A percentile compares a stretch with the other conserved stretches of the same genome.
Evolutionary conservation across 2,888 invertebrate species (phyloP).

Genomic region (Oeneis ivallda): DNA sequence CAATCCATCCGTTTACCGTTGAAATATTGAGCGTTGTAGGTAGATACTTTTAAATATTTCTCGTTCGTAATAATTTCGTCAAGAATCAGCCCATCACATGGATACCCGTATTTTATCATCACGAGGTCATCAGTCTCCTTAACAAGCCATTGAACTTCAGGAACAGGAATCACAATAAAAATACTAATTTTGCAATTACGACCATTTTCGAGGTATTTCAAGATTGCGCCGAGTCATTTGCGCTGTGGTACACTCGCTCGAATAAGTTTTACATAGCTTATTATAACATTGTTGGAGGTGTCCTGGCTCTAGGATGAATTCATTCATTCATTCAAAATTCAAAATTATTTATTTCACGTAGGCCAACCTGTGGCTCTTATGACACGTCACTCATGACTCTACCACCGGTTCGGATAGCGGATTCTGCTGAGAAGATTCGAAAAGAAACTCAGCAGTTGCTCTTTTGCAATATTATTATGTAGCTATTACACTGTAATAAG

Average conservation of each 20-base stretch:
- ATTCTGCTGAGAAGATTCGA: too few species aligned
- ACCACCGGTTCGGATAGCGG: too few species aligned
- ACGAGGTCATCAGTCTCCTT: conserved; percentile 17
- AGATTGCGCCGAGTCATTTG: conserved; percentile 49
- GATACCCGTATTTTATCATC: conserved; percentile 4
- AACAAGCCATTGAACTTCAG: conserved; percentile 37
- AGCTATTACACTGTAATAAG: too few species aligned
- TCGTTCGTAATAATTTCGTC: conserved; percentile 2
- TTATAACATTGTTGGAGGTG: conserved; percentile 11
- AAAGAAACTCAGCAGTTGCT: too few species aligned
- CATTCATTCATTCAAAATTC: too few species aligned
- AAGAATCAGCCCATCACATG: background rate
- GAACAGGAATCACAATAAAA: conserved; percentile 39
- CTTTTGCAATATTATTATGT: too few species aligned
- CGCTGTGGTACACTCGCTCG: conserved; percentile 41
- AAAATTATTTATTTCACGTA: too few species aligned
- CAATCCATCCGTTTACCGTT: background rate
- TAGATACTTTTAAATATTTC: background rate
- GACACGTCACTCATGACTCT: too few species aligned
- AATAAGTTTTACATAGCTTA: conserved; percentile 25
- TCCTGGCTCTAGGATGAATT: conserved; percentile 1
- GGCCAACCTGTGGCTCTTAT: too few species aligned
- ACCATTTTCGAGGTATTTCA: conserved; percentile 48
- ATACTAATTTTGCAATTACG: conserved; percentile 47
- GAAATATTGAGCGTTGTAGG: background rate